A percentile compares a stretch with the other conserved stretches of the same genome.
These are phyloP conservation scores for Dromococcyx pavoninus DNA, from an alignment of 2,797 vertebrate genomes.

Conservation along the genomic window DNA sequence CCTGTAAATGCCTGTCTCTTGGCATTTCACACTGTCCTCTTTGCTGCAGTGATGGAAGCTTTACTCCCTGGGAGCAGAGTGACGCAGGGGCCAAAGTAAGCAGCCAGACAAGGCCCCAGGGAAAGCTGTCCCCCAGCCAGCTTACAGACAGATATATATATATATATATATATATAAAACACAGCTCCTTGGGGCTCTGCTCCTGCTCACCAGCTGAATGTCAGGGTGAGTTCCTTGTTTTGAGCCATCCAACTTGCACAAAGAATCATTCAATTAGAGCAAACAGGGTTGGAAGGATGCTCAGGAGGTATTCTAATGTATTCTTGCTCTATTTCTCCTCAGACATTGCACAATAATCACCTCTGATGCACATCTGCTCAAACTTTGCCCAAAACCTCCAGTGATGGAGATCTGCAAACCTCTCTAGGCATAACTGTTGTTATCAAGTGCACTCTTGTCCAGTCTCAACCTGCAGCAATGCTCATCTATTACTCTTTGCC, in stretches of 20 bases:
- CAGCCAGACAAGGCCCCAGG: neutral
- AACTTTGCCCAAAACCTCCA: neutral
- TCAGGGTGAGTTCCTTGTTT: neutral
- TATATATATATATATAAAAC: too few species aligned
- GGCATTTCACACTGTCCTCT: neutral
- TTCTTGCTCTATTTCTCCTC: neutral
- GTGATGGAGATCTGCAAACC: neutral
- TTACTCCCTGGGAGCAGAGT: neutral
- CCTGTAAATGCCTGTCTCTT: rapidly evolving
- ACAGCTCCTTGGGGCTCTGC: neutral
- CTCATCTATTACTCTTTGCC: neutral
- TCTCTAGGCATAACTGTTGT: neutral
- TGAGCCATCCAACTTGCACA: neutral
- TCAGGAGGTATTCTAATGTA: neutral
- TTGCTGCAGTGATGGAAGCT: rapidly evolving
- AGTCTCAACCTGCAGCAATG: neutral
- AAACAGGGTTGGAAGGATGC: neutral
- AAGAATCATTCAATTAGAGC: neutral
- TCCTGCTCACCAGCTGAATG: neutral
- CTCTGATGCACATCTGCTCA: neutral
- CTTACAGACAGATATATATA: neutral
- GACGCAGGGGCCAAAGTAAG: rapidly evolving
- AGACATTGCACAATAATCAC: neutral
- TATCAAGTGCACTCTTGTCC: neutral
- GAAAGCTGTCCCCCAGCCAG: neutral